phyloP scores from a whole-genome alignment of 2,113 vertebrate species.

The Pachypanchax playfairii region DNA sequence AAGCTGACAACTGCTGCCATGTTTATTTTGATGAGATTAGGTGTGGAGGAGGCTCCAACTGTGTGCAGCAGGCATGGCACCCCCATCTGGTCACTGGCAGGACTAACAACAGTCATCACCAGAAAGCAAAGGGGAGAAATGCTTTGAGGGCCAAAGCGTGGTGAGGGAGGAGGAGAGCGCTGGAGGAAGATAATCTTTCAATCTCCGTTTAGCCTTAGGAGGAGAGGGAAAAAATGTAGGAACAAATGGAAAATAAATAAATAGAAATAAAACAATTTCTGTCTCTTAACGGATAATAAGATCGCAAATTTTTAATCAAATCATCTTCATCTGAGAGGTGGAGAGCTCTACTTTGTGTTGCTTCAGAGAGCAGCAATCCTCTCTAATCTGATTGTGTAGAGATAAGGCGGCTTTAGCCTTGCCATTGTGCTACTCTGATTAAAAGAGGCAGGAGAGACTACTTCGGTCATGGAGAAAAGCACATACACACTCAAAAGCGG shows the following conservation, averaged over 20 bases:
- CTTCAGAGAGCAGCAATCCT: slow-evolving; percentile 78
- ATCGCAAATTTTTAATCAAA: slow-evolving; percentile 83
- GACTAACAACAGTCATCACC: slow-evolving; percentile 51
- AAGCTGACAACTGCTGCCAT: slow-evolving; percentile 79
- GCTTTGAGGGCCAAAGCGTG: slow-evolving; percentile 11
- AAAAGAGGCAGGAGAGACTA: slow-evolving; percentile 64
- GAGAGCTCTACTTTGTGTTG: slow-evolving; percentile 69
- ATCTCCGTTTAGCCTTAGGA: slow-evolving; percentile 69
- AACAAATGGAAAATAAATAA: slow-evolving; percentile 74
- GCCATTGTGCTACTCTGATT: slow-evolving; percentile 76
- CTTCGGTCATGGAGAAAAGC: slow-evolving; percentile 52
- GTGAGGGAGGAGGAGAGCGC: slow-evolving; percentile 27
- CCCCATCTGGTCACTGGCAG: slow-evolving; percentile 78
- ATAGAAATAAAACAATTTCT: slow-evolving; percentile 80
- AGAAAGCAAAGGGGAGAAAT: slow-evolving; percentile 10
- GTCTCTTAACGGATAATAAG: slow-evolving; percentile 83
- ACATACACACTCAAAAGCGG: slow-evolving; percentile 16
- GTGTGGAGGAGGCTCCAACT: slow-evolving; percentile 65
- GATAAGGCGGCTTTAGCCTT: slow-evolving; percentile 80
- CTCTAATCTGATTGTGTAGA: slow-evolving; percentile 83
- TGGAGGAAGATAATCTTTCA: slow-evolving; percentile 68
- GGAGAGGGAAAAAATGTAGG: slow-evolving; percentile 10
- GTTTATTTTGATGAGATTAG: slow-evolving; percentile 83
- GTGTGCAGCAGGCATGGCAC: slow-evolving; percentile 76
- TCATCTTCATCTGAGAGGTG: slow-evolving; percentile 77